Evolutionary conservation across 2,797 vertebrate genomes (phyloP), one percentile per base, ranked within the genome.

Genomic region (Aeoliscus strigatus): DNA sequence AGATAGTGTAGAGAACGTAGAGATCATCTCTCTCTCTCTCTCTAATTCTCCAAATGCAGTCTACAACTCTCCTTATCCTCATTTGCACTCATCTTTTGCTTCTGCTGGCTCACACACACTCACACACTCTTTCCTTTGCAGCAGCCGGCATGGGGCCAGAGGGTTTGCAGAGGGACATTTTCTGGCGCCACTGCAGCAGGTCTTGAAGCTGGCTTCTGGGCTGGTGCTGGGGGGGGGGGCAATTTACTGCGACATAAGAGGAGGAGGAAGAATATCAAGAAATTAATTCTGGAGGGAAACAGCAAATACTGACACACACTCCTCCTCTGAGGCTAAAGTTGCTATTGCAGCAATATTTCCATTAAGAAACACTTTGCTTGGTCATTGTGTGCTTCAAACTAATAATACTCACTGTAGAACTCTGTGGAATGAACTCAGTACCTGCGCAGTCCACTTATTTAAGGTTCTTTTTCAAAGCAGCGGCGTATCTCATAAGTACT

Each of bases 81-180:
- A 31, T 53, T 35, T 29, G 14, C 42, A 30, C 43, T 29, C 51
- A 21, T 47, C 14, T 16, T 37, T 15, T 29, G 47, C 24, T 29
- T 11, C 23, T 34, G 2, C 31, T 9, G 44, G 27, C 44, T 25
- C 46, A 27, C 16, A 16, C 23, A n/a, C 32, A 15, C 35, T 14
- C 38, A 37, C 47, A 11, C 31, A 6, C 48, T 1, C n/a, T 12
- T 29, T 54, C 25, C 21, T 44, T 21, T 14, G 2, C 51, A 42
- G 42, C 53, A 39, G n/a, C 3, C 2, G 8, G 58, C 65, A 70
- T 44, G 29, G 53, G 51, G 41, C 64, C 9, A 8, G 42, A 39
- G 52, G 45, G 35, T 63, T 70, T 63, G 13, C 59, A 73, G 66
- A 76, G 73, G 62, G 53, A 27, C 67, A 66, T 78, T 78, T 76